These are phyloP conservation scores for Antheraea pernyi DNA, from an alignment of 1,140 invertebrate genomes.

Conservation along the genomic window DNA sequence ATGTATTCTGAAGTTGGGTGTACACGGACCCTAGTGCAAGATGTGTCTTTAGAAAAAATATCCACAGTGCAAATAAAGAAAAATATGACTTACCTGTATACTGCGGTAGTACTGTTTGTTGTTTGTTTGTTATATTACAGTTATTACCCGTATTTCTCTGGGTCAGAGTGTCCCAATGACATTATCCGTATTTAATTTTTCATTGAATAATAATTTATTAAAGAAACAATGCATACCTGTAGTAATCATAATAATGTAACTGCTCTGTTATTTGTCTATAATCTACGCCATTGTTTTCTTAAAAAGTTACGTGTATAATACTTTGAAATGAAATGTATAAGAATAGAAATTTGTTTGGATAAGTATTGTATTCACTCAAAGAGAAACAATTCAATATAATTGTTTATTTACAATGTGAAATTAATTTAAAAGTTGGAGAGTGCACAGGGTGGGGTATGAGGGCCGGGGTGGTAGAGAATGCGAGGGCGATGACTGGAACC, in stretches of 20 bases:
- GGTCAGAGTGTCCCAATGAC: too few species aligned
- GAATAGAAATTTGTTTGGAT: not conserved
- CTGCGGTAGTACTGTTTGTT: not conserved
- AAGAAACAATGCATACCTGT: not conserved
- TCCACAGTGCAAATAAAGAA: not conserved
- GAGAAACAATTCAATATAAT: conserved; percentile 16
- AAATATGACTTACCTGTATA: not conserved
- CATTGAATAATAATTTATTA: not conserved
- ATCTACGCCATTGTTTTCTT: not conserved
- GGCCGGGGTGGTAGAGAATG: conserved; percentile 37
- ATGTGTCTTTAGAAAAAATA: too few species aligned
- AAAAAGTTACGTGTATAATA: not conserved
- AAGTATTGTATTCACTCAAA: not conserved
- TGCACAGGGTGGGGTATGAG: conserved; percentile 31
- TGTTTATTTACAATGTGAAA: conserved; percentile 56
- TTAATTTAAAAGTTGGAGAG: conserved; percentile 38
- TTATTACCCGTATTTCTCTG: not conserved
- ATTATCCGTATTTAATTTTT: too few species aligned
- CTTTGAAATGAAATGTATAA: not conserved
- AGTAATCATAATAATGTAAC: not conserved
- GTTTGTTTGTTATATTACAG: not conserved
- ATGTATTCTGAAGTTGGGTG: too few species aligned
- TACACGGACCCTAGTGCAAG: too few species aligned
- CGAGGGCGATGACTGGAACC: conserved; percentile 68
- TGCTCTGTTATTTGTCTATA: not conserved